A percentile compares a stretch with the other conserved stretches of the same genome.
Evolutionary conservation across 2,888 invertebrate genomes (phyloP).

Genomic region (Cistogaster globosa): DNA sequence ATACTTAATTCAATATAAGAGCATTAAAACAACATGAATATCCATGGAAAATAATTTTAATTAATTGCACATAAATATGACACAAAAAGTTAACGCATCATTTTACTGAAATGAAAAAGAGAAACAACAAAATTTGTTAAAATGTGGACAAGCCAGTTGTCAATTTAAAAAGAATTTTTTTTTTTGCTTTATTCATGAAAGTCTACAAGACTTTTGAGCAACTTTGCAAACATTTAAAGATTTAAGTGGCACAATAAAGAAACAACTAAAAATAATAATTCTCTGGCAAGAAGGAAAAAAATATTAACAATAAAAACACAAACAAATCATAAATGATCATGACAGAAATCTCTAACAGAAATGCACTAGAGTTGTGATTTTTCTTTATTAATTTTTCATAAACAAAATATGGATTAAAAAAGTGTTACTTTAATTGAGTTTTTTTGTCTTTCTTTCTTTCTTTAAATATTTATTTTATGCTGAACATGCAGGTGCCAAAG

Average conservation of each 20-base stretch:
- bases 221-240: constrained; percentile 58
- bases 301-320: constrained; percentile 32
- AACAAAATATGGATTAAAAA: constrained; percentile 55
- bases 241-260: constrained; percentile 44
- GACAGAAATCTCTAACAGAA: constrained; percentile 56
- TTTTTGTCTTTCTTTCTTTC: constrained; percentile 15
- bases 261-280: constrained; percentile 39
- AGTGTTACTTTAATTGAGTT: constrained; percentile 17
- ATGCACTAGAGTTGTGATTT: neutral
- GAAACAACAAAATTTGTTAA: constrained; percentile 1
- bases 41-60: constrained; percentile 62
- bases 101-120: constrained; percentile 47
- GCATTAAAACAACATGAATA: constrained; percentile 54
- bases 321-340: constrained; percentile 65
- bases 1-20: constrained; percentile 52
- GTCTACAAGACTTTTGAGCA: constrained; percentile 33
- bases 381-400: constrained; percentile 1
- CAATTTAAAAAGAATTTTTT: constrained; percentile 25
- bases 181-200: constrained; percentile 23
- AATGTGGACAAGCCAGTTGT: constrained; percentile 62
- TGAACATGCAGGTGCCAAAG: constrained; percentile 88
- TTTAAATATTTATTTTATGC: constrained; percentile 5
- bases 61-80: constrained; percentile 71
- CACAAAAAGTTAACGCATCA: constrained; percentile 69
- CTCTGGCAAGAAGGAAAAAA: constrained; percentile 23